Conservation (phyloP, 2,797 vertebrate genomes). For the Heliangelus exortis region DNA sequence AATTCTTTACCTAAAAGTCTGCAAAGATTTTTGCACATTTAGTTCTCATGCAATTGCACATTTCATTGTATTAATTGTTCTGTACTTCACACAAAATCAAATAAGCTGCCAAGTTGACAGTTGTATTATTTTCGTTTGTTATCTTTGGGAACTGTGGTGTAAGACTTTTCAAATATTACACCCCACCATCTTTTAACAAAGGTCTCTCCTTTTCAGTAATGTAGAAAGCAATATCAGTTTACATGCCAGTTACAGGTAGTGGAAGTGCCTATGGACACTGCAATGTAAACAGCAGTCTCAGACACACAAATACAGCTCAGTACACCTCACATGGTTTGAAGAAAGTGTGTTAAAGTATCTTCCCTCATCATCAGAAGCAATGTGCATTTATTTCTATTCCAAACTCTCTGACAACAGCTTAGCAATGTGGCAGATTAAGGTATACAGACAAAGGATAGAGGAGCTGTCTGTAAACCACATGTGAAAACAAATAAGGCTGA, state of each 20-base stretch:
- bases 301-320: background rate
- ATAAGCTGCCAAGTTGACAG: background rate
- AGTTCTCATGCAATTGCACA: background rate
- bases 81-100: background rate
- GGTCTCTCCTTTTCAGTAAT: background rate
- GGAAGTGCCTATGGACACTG: background rate
- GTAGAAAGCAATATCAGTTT: background rate
- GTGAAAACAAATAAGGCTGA: background rate
- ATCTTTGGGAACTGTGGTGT: background rate
- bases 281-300: background rate
- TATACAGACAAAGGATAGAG: background rate
- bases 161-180: background rate
- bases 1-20: slow-evolving; percentile 10
- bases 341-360: background rate
- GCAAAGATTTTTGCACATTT: background rate
- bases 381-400: background rate
- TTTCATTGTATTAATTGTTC: background rate
- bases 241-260: background rate
- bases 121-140: background rate
- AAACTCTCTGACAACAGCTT: background rate
- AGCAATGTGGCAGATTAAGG: background rate
- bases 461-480: background rate
- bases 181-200: background rate
- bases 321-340: background rate
- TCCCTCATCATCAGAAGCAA: background rate